Percentiles rank a stretch among this genome's conserved stretches.
Conservation (phyloP, 1,140 invertebrate genomes). For the Tetramorium simillimum region DNA sequence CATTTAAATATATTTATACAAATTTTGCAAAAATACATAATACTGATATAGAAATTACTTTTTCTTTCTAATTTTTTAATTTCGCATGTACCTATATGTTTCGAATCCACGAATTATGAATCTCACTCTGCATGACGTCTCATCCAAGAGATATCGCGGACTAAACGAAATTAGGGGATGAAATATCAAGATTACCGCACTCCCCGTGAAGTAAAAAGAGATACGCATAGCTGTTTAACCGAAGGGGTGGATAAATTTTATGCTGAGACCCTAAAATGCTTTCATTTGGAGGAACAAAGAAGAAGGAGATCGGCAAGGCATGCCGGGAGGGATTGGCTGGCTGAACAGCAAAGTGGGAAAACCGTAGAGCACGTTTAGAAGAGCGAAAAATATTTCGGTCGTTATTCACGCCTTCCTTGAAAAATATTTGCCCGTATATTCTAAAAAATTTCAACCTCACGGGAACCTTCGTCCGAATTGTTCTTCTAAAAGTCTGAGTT, state of each 20-base stretch:
- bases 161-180: slow-evolving; percentile 67
- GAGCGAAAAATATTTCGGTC: slow-evolving; percentile 78
- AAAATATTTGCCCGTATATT: slow-evolving; percentile 77
- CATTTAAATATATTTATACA: neutral
- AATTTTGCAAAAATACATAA: neutral
- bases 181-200: slow-evolving; percentile 45
- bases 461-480: slow-evolving; percentile 73
- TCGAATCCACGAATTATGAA: slow-evolving; percentile 3
- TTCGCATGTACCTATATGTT: neutral
- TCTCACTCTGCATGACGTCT: slow-evolving; percentile 3
- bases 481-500: slow-evolving; percentile 69
- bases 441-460: slow-evolving; percentile 71
- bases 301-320: slow-evolving; percentile 63
- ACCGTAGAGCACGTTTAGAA: slow-evolving; percentile 72
- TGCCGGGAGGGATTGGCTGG: slow-evolving; percentile 58
- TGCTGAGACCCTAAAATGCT: slow-evolving; percentile 82
- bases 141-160: slow-evolving; percentile 66
- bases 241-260: slow-evolving; percentile 82
- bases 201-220: slow-evolving; percentile 75
- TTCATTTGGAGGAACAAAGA: slow-evolving; percentile 77
- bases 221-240: slow-evolving; percentile 82
- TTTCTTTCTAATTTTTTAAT: neutral
- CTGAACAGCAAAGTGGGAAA: slow-evolving; percentile 68
- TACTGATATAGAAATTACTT: neutral
- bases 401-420: slow-evolving; percentile 79